phyloP scores from a whole-genome alignment of 2,797 vertebrate genomes.

The Sebastes oblongus region DNA sequence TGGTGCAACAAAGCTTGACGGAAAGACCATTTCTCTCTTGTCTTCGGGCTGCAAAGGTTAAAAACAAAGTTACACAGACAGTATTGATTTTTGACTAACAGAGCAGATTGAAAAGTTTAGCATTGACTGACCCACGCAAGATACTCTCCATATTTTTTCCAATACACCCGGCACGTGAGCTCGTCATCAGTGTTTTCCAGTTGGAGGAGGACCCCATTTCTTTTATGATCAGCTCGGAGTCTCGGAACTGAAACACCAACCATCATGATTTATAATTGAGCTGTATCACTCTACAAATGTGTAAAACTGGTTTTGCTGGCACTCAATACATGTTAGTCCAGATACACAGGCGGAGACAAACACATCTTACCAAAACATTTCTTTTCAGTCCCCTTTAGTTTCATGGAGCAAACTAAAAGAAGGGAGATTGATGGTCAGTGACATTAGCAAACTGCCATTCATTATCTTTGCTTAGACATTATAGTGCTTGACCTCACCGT shows the following conservation, averaged over 20 bases:
- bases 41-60: conserved; percentile 50
- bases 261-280: background rate
- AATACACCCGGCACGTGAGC: conserved; percentile 50
- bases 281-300: background rate
- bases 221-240: conserved; percentile 39
- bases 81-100: background rate
- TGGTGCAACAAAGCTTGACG: conserved; percentile 58
- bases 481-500: conserved; percentile 53
- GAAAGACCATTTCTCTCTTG: conserved; percentile 47
- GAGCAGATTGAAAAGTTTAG: background rate
- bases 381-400: background rate
- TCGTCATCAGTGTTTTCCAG: conserved; percentile 33
- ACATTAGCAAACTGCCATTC: background rate
- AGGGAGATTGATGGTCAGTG: background rate
- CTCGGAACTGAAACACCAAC: conserved; percentile 59
- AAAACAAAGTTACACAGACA: background rate
- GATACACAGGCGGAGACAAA: background rate
- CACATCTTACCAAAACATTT: conserved; percentile 51
- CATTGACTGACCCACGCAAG: conserved; percentile 69
- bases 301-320: background rate
- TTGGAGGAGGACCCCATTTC: conserved; percentile 46
- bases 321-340: background rate
- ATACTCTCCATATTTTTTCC: conserved; percentile 27
- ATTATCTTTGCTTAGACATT: background rate
- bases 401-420: conserved; percentile 57